Conservation (phyloP, 2,113 vertebrate species). For the Paradisaea rubra region DNA sequence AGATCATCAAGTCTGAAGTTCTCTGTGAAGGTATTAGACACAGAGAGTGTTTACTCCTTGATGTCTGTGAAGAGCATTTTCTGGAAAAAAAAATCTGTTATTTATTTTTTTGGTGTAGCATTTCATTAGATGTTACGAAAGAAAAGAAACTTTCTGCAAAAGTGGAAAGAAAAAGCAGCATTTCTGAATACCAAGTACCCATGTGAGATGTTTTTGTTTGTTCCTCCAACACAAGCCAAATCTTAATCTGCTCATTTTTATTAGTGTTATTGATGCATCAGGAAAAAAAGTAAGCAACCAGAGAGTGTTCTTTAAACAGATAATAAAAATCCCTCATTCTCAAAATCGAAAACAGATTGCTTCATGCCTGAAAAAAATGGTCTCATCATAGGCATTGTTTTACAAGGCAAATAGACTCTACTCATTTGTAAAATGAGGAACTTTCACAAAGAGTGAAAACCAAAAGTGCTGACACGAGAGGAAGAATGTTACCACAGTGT, state of each 20-base stretch:
- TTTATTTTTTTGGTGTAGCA: neutral
- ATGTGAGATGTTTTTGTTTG: slow-evolving; percentile 19
- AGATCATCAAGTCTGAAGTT: neutral
- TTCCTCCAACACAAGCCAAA: neutral
- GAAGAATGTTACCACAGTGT: slow-evolving; percentile 50
- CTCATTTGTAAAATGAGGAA: slow-evolving; percentile 71
- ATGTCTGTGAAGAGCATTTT: neutral
- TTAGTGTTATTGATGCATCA: slow-evolving; percentile 40
- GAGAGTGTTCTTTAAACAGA: slow-evolving; percentile 62
- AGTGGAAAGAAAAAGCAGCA: slow-evolving; percentile 28
- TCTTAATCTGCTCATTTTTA: slow-evolving; percentile 21
- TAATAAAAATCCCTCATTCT: slow-evolving; percentile 70
- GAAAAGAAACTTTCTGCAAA: neutral
- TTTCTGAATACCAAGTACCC: neutral
- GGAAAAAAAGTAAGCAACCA: slow-evolving; percentile 34
- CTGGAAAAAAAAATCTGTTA: neutral
- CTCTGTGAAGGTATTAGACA: neutral
- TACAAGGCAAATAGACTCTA: slow-evolving; percentile 59
- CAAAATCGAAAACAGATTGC: slow-evolving; percentile 62
- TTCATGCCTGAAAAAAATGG: slow-evolving; percentile 40
- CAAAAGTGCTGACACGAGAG: slow-evolving; percentile 68
- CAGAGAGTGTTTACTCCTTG: neutral
- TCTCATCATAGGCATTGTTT: slow-evolving; percentile 64
- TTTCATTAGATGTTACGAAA: neutral
- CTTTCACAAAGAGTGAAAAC: slow-evolving; percentile 75